Conservation (phyloP, 2,888 invertebrate genomes). For the Eustalomyia histrio region DNA sequence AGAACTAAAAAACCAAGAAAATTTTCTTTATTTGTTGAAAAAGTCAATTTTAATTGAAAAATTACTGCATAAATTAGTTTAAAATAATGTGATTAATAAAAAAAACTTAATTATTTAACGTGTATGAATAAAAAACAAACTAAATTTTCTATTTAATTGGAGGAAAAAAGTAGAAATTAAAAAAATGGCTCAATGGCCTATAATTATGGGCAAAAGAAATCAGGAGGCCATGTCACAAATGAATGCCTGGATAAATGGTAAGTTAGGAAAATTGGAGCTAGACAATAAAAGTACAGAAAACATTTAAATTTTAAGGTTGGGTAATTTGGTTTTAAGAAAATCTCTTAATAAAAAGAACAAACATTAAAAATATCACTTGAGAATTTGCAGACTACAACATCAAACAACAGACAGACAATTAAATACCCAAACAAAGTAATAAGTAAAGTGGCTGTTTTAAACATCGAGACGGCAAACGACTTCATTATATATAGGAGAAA, state of each 20-base stretch:
- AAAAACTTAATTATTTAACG: conserved; percentile 64
- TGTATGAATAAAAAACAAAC: conserved; percentile 59
- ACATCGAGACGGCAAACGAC: conserved; percentile 32
- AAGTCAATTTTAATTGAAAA: conserved; percentile 39
- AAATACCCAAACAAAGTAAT: conserved; percentile 11
- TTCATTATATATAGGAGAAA: conserved; percentile 41
- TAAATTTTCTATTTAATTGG: background rate
- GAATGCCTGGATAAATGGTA: conserved; percentile 93
- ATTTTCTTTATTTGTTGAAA: conserved; percentile 41
- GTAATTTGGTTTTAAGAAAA: background rate
- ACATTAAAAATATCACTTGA: conserved; percentile 28
- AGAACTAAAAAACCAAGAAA: conserved; percentile 42
- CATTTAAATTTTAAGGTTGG: background rate
- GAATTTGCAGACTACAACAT: conserved; percentile 22
- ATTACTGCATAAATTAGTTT: conserved; percentile 32
- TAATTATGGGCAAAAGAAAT: conserved; percentile 83
- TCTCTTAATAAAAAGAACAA: background rate
- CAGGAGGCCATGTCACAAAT: conserved; percentile 90
- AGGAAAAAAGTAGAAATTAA: conserved; percentile 12
- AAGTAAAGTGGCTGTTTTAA: conserved; percentile 28
- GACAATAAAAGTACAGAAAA: too few species aligned
- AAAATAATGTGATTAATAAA: conserved; percentile 20
- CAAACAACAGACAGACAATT: conserved; percentile 5
- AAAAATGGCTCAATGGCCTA: conserved; percentile 69
- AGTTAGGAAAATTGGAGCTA: conserved; percentile 75